A percentile compares a stretch with the other conserved stretches of the same genome.
phyloP scores from a whole-genome alignment of 2,888 invertebrate genomes.

The Lepetodrilus schrolli region DNA sequence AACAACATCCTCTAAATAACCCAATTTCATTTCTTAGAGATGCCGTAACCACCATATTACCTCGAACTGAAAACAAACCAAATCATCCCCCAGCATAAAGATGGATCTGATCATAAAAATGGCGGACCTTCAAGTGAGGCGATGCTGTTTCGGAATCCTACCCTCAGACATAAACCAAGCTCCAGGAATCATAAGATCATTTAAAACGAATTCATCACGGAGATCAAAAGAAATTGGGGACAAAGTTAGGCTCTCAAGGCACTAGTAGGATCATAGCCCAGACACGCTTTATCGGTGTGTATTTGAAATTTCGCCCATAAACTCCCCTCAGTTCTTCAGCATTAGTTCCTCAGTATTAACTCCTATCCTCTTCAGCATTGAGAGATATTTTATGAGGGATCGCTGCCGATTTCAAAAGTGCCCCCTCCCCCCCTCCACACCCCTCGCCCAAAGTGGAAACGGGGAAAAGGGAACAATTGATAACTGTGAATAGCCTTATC shows the following conservation, averaged over 20 bases:
- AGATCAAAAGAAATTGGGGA: not conserved
- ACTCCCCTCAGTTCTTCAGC: not conserved
- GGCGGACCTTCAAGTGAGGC: not conserved
- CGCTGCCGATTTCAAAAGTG: not conserved
- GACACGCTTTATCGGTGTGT: not conserved
- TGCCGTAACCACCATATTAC: not conserved
- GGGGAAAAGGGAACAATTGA: not conserved
- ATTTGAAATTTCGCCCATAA: not conserved
- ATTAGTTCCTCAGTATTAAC: not conserved
- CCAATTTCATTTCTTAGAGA: too few species aligned
- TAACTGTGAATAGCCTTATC: not conserved
- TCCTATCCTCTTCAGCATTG: not conserved
- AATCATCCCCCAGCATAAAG: not conserved
- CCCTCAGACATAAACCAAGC: not conserved
- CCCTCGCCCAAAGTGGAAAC: too few species aligned
- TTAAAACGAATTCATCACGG: constrained; percentile 1
- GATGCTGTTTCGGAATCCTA: not conserved
- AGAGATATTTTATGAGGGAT: not conserved
- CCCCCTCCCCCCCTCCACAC: too few species aligned
- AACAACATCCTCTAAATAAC: too few species aligned
- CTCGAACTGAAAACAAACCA: constrained; percentile 1
- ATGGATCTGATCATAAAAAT: not conserved
- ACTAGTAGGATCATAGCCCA: not conserved
- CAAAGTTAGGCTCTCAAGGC: not conserved
- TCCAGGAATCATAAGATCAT: not conserved